Percentiles rank a stretch among this genome's conserved stretches.
phyloP scores from a whole-genome alignment of 2,113 vertebrate species.

The Cervus canadensis region DNA sequence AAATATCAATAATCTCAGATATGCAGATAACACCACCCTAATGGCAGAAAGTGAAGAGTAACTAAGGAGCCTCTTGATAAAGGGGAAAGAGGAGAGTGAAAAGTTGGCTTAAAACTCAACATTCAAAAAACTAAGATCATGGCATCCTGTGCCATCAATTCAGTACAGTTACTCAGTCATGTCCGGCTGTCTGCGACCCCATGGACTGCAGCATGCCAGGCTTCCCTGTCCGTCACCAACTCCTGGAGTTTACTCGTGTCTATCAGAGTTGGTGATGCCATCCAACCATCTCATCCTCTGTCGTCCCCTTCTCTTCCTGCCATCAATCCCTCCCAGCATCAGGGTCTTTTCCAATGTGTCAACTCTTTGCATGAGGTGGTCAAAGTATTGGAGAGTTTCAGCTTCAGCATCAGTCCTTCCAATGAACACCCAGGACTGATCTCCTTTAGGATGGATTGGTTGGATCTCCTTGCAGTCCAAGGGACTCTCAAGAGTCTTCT shows the following conservation, averaged over 20 bases:
- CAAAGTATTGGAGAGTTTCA: background rate
- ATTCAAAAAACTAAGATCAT: background rate
- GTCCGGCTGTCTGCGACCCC: background rate
- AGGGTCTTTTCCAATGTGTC: background rate
- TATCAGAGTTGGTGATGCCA: background rate
- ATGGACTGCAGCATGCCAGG: background rate
- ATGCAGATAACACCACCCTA: background rate
- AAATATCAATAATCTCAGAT: background rate
- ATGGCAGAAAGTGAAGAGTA: background rate
- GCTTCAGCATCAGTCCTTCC: background rate
- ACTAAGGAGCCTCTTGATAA: background rate
- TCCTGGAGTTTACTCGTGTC: background rate
- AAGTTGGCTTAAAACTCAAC: background rate
- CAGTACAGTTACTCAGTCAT: rapidly evolving
- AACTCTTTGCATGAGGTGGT: background rate
- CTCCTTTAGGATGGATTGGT: background rate
- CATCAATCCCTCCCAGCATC: background rate
- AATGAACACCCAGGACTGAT: background rate
- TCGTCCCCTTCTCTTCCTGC: background rate
- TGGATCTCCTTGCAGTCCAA: background rate
- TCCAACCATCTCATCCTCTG: background rate
- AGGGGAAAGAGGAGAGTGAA: background rate
- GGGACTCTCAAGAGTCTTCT: background rate
- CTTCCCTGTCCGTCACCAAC: background rate
- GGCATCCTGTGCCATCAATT: background rate